A percentile compares a stretch with the other conserved stretches of the same genome.
phyloP scores from a whole-genome alignment of 1,140 invertebrate species.

The Drosophila kikkawai region DNA sequence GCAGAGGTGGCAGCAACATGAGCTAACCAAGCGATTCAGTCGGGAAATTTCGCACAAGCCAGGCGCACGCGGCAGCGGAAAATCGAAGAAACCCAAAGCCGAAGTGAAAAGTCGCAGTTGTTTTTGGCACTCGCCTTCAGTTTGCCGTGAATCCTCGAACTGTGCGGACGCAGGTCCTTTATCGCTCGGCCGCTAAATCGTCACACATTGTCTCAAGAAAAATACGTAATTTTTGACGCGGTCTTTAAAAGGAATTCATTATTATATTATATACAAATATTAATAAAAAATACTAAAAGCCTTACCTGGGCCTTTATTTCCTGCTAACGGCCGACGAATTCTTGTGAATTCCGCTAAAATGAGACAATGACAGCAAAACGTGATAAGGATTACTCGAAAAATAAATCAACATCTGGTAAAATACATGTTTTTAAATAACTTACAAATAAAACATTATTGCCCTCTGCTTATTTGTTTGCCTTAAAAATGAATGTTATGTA shows the following conservation, averaged over 20 bases:
- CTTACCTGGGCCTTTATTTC: not conserved
- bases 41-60: conserved; percentile 77
- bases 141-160: conserved; percentile 64
- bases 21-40: conserved; percentile 69
- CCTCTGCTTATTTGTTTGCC: not conserved
- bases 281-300: not conserved
- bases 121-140: conserved; percentile 60
- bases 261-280: not conserved
- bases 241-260: not conserved
- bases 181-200: not conserved
- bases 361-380: conserved; percentile 85
- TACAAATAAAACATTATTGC: not conserved
- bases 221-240: conserved; percentile 62
- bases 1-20: conserved; percentile 36
- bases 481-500: no score
- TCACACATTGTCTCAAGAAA: not conserved
- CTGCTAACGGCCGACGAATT: conserved; percentile 55
- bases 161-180: conserved; percentile 39
- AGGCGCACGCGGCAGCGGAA: conserved; percentile 57
- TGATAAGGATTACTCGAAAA: conserved; percentile 84
- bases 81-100: conserved; percentile 31
- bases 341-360: conserved; percentile 78
- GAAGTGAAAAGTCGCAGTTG: conserved; percentile 68
- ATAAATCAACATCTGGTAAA: conserved; percentile 80
- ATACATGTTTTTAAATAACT: not conserved